phyloP scores from a whole-genome alignment of 1,140 invertebrate genomes.

The Hypsibius dujardini region DNA sequence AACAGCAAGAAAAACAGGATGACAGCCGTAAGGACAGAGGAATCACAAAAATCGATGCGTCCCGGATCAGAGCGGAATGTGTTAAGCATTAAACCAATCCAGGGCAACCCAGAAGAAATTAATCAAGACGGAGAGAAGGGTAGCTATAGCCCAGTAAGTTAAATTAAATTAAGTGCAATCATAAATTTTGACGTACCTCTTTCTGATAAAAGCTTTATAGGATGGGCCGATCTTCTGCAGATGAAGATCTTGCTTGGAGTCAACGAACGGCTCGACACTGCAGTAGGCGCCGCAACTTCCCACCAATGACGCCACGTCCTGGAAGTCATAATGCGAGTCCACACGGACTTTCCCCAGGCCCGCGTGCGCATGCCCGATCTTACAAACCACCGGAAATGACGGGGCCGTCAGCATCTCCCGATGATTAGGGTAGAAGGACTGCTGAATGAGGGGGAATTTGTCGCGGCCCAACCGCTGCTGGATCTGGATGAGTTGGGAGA shows the following conservation, averaged over 20 bases:
- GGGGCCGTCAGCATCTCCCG: constrained; percentile 57
- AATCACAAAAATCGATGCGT: too few species aligned
- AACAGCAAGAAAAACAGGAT: too few species aligned
- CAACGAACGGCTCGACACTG: constrained; percentile 84
- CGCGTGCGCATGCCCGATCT: constrained; percentile 86
- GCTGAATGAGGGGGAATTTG: constrained; percentile 81
- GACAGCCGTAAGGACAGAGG: too few species aligned
- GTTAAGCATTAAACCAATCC: too few species aligned
- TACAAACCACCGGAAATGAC: constrained; percentile 68
- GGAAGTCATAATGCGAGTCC: constrained; percentile 53
- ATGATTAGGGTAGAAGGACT: constrained; percentile 82
- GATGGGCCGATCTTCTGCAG: constrained; percentile 90
- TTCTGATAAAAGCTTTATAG: constrained; percentile 75
- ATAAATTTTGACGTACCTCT: constrained; percentile 5
- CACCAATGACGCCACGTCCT: constrained; percentile 67
- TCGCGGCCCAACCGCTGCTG: constrained; percentile 74
- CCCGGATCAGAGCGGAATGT: too few species aligned
- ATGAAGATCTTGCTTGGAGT: constrained; percentile 89
- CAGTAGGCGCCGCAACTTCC: constrained; percentile 72
- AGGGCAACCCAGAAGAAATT: too few species aligned
- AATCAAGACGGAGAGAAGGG: too few species aligned
- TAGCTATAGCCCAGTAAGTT: too few species aligned
- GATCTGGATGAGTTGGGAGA: constrained; percentile 71
- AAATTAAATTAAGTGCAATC: background rate
- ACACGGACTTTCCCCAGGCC: constrained; percentile 83